phyloP scores from a whole-genome alignment of 2,113 vertebrate genomes.

The Acanthochromis polyacanthus region DNA sequence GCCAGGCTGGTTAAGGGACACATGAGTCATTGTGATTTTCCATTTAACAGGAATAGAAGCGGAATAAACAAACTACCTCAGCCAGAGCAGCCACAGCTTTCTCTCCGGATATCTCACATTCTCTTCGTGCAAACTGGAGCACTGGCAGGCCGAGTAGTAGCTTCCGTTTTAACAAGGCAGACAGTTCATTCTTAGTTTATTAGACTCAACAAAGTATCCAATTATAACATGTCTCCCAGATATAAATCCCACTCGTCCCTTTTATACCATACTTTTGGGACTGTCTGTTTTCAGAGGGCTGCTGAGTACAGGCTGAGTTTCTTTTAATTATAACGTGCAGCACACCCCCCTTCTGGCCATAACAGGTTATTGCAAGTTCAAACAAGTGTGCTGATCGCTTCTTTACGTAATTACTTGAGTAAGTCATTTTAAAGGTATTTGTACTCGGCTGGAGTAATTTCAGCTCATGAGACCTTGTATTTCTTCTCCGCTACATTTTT shows the following conservation, averaged over 20 bases:
- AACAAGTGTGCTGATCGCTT: not conserved
- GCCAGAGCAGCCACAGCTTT: not conserved
- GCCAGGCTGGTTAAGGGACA: conserved; percentile 36
- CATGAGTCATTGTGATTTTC: conserved; percentile 22
- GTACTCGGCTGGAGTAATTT: not conserved
- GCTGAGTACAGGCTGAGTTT: not conserved
- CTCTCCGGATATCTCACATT: conserved; percentile 9
- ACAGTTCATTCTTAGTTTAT: conserved; percentile 30
- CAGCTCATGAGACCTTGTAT: not conserved
- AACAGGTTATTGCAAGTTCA: conserved; percentile 1
- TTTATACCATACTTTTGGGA: conserved; percentile 8
- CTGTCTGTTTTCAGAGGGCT: not conserved
- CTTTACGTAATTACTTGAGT: not conserved
- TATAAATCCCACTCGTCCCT: not conserved
- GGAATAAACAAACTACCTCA: conserved; percentile 37
- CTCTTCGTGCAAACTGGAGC: not conserved
- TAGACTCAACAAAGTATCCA: conserved; percentile 27
- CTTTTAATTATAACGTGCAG: not conserved
- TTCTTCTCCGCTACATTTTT: not conserved
- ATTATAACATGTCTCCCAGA: conserved; percentile 27
- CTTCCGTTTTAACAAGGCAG: conserved; percentile 25
- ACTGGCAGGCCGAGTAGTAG: not conserved
- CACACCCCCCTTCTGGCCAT: conserved; percentile 26
- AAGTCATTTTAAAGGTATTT: no score
- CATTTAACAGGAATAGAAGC: conserved; percentile 36